Evolutionary conservation across 2,888 invertebrate species (phyloP), one percentile per base, ranked within the genome.

Genomic region (Polymixis lichenea): DNA sequence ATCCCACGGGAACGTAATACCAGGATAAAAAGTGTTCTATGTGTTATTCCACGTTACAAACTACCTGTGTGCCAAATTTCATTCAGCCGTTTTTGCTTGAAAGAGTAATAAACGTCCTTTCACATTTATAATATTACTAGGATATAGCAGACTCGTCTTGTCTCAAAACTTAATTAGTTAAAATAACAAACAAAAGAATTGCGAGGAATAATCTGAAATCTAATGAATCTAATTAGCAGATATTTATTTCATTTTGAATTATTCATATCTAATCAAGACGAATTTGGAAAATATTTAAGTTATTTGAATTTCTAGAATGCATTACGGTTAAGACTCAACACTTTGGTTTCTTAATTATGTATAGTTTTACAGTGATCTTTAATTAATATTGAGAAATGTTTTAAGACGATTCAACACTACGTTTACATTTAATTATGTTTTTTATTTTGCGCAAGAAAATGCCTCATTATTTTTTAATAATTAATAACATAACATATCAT

Each of bases 201-300:
- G 4, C 7, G 9, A 9, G 17, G 7, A 53, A 25, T 38, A 49
- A 19, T 38, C 8, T 1, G 7, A 49, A 71, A 72, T 56, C 53
- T n/a, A 4, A 69, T 38, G 70, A 78, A 77, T 77, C 15, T 80
- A 62, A 62, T 79, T 49, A 49, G 6, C 15, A 72, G 11, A 72
- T 49, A 65, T 62, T 56, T 56, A 68, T 53, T 68, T 46, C 5
- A 51, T 51, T 62, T 74, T 56, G 2, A 56, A 68, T 51, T 62
- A 66, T 61, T 65, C 11, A 55, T 55, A 5, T 49, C 46, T 78
- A 62, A 61, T 78, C 49, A 78, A 62, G 46, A 15, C 9, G 49
- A 46, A 72, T 46, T 46, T 15, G 7, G 13, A 58, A 25, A 60
- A 43, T 17, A 51, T 65, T 76, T 60, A 0, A 51, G 22, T 55